Base-by-base conservation (phyloP, 92 coral and sea anemone genomes). In the Umimayanthus kanabou region DNA sequence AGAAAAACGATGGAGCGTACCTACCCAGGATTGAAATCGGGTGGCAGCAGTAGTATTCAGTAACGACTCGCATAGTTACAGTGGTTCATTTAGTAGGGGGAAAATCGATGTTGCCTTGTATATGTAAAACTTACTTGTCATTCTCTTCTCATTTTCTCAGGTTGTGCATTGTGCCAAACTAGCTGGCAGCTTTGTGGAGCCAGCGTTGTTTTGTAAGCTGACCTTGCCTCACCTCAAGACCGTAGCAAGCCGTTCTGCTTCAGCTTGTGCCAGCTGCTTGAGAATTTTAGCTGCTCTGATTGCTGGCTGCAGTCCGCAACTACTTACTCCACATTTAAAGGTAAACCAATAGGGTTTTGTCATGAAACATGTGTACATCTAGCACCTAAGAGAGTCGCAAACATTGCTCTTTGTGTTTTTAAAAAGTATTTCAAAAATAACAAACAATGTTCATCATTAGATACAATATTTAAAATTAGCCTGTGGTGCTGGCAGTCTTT, bases 171-270 rank as follows among this genome's bases (percentile, higher is more conserved):
- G 97, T 91, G 97, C 98, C 22, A 95, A 95, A 87, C 82, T 97
- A 58, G 94, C 96, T 29, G 99, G 99, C 45, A 53, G 58, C 58
- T 53, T 53, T 53, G 58, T 53, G 39, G 99, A 95, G n/a, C 99
- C 99, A 23, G 90, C 92, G 43, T 92, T 97, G n/a, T 95, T 92
- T 84, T 94, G 96, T 40, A 94, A 94, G 91, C 90, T 97, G 16
- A 91, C 91, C 85, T 94, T 97, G 23, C 95, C 98, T 83, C 95
- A 97, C 79, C 94, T 97, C 85, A 94, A 91, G 88, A 82, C 92
- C 30, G 83, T 93, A 67, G 96, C 97, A 4, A 88, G 93, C 55
- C 84, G 93, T 40, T 97, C 99, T 3, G 37, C 96, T 9, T 80
- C 94, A 30, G 92, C 88, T 20, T 89, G 95, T 81, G 95, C 96